Evolutionary conservation across 2,888 invertebrate species (phyloP).

Genomic region (Acheta domesticus): DNA sequence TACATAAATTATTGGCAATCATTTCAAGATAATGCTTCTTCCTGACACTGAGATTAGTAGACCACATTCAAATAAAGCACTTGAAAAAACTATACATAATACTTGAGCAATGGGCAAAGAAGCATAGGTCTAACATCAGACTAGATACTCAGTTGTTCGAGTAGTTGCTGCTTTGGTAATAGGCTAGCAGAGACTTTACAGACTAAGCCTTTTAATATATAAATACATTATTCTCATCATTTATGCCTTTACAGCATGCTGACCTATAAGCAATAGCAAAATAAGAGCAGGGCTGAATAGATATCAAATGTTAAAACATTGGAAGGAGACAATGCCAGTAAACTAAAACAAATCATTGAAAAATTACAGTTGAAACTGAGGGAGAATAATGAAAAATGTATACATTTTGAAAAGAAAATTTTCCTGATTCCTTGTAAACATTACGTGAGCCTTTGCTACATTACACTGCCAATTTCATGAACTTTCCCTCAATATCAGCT

Average conservation of each 20-base stretch:
- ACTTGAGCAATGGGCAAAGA: slow-evolving; percentile 7
- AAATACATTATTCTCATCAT: neutral
- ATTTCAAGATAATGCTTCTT: neutral
- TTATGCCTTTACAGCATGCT: neutral
- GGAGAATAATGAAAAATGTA: too few relatives aligned
- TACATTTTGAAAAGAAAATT: too few relatives aligned
- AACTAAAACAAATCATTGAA: neutral
- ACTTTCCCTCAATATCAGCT: too few relatives aligned
- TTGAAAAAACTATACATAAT: neutral
- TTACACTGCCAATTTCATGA: too few relatives aligned
- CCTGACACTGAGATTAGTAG: neutral
- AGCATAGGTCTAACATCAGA: neutral
- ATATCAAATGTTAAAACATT: neutral
- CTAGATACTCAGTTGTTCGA: neutral
- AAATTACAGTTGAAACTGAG: too few relatives aligned
- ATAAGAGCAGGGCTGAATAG: too few relatives aligned
- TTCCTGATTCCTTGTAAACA: too few relatives aligned
- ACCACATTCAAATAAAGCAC: neutral
- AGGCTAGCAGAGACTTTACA: neutral
- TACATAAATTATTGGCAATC: neutral
- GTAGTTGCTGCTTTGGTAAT: neutral
- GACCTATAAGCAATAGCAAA: neutral
- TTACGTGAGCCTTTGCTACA: too few relatives aligned
- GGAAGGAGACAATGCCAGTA: neutral
- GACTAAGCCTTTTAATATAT: neutral